These are phyloP conservation scores for Athripsodes cinereus DNA, from an alignment of 2,888 invertebrate species.

Conservation along the genomic window DNA sequence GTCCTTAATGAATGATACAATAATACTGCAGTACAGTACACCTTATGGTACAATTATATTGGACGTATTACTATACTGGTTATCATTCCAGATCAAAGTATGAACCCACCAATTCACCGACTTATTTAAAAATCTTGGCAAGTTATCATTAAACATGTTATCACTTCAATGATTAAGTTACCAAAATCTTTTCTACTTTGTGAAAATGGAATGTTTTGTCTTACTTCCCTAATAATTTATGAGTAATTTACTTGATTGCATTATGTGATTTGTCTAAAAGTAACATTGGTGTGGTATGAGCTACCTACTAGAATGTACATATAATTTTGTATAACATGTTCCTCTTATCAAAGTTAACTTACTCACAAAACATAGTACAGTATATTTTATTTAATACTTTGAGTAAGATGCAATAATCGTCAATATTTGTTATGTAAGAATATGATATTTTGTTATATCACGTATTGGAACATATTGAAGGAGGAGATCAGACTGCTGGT, in stretches of 20 bases:
- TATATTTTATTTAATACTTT: too few species aligned
- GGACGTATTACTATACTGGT: not conserved
- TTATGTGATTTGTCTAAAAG: not conserved
- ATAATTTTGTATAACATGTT: too few species aligned
- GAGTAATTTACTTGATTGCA: not conserved
- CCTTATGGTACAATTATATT: not conserved
- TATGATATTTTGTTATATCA: too few species aligned
- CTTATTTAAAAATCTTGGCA: conserved; percentile 25
- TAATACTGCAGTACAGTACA: not conserved
- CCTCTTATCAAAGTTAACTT: too few species aligned
- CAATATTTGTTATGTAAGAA: too few species aligned
- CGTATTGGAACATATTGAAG: too few species aligned
- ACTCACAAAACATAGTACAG: conserved; percentile 1
- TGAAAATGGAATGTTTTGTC: not conserved
- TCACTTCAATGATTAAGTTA: conserved; percentile 24
- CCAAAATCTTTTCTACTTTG: conserved; percentile 24
- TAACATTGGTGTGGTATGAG: too few species aligned
- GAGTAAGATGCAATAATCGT: conserved; percentile 15
- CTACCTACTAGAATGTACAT: too few species aligned
- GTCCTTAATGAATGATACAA: not conserved
- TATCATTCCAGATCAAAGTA: conserved; percentile 17
- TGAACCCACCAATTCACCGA: conserved; percentile 23
- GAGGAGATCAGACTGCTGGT: conserved; percentile 33
- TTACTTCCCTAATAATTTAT: not conserved
- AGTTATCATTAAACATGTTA: conserved; percentile 25